phyloP scores from a whole-genome alignment of 2,888 invertebrate species.

The Anthophora plumipes region DNA sequence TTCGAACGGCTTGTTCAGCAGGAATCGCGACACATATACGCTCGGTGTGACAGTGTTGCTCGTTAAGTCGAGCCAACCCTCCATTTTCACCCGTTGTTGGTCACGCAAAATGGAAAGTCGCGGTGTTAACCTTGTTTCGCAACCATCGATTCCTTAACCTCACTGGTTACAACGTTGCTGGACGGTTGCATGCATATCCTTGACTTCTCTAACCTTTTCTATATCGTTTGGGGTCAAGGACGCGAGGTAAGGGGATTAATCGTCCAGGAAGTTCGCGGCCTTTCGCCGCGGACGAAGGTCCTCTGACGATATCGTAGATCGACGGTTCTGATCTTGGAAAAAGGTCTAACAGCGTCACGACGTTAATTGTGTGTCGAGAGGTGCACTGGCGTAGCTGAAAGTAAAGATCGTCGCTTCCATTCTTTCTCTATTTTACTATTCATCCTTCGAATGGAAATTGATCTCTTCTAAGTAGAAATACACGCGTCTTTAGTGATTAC shows the following conservation, averaged over 20 bases:
- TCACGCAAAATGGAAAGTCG: conserved; percentile 72
- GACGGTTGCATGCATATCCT: conserved; percentile 73
- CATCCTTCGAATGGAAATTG: too few species aligned
- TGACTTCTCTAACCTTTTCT: conserved; percentile 69
- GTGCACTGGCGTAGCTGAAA: background rate
- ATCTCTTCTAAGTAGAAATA: too few species aligned
- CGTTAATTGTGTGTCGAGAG: background rate
- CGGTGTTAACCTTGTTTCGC: conserved; percentile 55
- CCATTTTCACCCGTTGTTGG: conserved; percentile 45
- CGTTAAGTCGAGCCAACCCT: conserved; percentile 38
- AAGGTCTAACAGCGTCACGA: conserved; percentile 6
- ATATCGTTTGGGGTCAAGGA: conserved; percentile 74
- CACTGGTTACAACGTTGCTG: conserved; percentile 32
- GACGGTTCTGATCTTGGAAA: conserved; percentile 6
- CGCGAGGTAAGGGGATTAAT: conserved; percentile 75
- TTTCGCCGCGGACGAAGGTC: conserved; percentile 42
- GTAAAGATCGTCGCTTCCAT: too few species aligned
- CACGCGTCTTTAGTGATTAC: too few species aligned
- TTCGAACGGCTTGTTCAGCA: background rate
- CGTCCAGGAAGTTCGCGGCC: conserved; percentile 56
- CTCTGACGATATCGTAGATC: conserved; percentile 18
- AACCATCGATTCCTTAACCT: conserved; percentile 60
- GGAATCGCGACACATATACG: conserved; percentile 10
- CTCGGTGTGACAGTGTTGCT: background rate
- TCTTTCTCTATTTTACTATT: too few species aligned